Evolutionary conservation across 35 echinoderm and acorn worm species (phyloP), one percentile per base, ranked within the genome.

Genomic region (Ophioderma brevispina): DNA sequence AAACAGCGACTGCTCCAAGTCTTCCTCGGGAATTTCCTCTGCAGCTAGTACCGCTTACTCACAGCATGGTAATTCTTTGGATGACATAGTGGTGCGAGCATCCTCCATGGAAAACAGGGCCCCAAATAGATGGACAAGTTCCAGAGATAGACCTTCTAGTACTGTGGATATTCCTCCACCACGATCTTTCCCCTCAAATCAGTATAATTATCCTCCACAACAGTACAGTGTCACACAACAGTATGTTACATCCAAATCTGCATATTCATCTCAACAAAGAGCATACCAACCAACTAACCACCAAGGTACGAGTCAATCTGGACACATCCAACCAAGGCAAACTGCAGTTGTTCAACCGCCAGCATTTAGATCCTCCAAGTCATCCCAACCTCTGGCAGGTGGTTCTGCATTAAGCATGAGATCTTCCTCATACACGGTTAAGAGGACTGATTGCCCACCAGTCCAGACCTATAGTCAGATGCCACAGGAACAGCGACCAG

Each of bases 21-120:
- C 90, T 30, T 89, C 87, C 15, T 91, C 90, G 23, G 90, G 90
- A 11, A 75, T 91, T 6, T 91, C 90, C 3, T 91, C 82, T 15
- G 55, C 89, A 3, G 77, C 90, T 1, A 59, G 49, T 36, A 64
- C 46, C 21, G 35, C 83, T 19, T 19, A 11, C 21, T 59, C 46
- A 63, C 15, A 35, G 10, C 55, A 59, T 33, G 13, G 37, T 25
- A 39, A 85, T 31, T 55, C 55, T 30, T 64, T 85, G 49, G 83
- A 85, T 59, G 83, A 85, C 37, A 40, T 85, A 33, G 35, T 85
- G 46, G 63, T 85, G 32, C 43, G 83, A 21, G 83, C 83, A n/a
- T 63, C 63, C 18, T 32, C 83, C 0, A 32, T 85, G 32, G 83
- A 70, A 1, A 70, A 4, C 59, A 18, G 28, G 28, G 28, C 59